Evolutionary conservation across 2,888 invertebrate species (phyloP), one percentile per base, ranked within the genome.

Genomic region (Seladonia tumulorum): DNA sequence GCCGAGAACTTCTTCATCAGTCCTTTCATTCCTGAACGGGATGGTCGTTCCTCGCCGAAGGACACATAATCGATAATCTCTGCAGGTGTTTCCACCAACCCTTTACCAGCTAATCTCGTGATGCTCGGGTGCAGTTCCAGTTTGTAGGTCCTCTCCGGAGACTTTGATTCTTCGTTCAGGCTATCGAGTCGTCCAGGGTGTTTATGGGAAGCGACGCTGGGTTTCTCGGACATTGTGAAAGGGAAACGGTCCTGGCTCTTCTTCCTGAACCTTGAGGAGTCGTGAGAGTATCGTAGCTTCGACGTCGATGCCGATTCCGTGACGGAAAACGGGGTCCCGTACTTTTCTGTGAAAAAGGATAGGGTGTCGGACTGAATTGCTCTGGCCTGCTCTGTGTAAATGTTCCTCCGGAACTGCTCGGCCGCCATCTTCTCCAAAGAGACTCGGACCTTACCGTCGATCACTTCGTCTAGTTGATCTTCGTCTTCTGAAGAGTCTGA

Each of bases 161-260:
- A 76, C n/a, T 63, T 81, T 2, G 73, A 57, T 35, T 70, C 71
- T 12, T 82, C 72, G 49, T 85, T 29, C 49, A 68, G 7, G 22
- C 73, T 77, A 42, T 57, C 57, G 10, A 25, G 35, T 12, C 74
- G 57, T 5, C 71, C 57, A n/a, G 73, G 22, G 18, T 68, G 45
- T 42, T 89, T 82, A 60, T 77, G 83, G 0, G 90, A 90, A 10
- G 89, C 81, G 16, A 68, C 80, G 66, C 85, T 88, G 5, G 85
- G 83, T 45, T 87, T 89, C 77, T 92, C 91, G 0, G 91, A 92
- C 42, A 93, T 93, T 47, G 94, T 93, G 76, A 92, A 93, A 0
- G 93, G 92, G 72, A 91, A 93, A 68, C 92, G 92, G 66, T 94
- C 93, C 25, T 91, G 93, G 42, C 90, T 90, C 35, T 68, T 88